phyloP scores from a whole-genome alignment of 2,113 vertebrate genomes.

The Lonchura striata region DNA sequence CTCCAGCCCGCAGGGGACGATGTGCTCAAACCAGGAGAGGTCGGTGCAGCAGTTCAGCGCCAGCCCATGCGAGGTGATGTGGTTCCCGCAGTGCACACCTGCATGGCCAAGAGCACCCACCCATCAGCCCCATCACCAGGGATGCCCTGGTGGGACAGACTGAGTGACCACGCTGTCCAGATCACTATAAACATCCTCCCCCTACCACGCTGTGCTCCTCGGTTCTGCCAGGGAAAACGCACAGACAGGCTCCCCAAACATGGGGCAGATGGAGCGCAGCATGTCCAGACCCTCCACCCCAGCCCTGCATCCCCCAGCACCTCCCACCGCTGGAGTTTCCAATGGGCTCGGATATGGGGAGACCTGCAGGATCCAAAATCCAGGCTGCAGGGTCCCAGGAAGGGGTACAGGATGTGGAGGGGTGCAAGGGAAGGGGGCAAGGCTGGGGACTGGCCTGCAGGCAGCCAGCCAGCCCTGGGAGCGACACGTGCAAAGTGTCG shows the following conservation, averaged over 20 bases:
- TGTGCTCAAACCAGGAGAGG: constrained; percentile 59
- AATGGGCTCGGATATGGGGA: rapidly evolving
- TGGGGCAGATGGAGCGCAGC: too few relatives aligned
- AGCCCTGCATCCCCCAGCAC: not conserved
- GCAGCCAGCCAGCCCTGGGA: not conserved
- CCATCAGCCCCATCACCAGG: rapidly evolving
- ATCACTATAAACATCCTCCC: rapidly evolving
- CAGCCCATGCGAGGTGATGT: constrained; percentile 59
- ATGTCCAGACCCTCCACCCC: not conserved
- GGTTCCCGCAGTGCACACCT: constrained; percentile 46
- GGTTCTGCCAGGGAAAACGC: not conserved
- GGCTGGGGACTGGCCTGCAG: not conserved
- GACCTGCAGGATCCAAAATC: not conserved
- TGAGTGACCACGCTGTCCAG: rapidly evolving
- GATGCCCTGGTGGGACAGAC: rapidly evolving
- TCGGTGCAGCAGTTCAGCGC: constrained; percentile 58
- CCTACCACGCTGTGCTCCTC: rapidly evolving
- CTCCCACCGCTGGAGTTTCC: rapidly evolving
- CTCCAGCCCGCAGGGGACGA: constrained; percentile 49
- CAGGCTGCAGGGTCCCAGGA: not conserved
- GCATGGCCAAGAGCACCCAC: not conserved
- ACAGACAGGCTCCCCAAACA: not conserved
- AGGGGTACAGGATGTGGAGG: not conserved
- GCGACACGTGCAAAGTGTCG: not conserved
- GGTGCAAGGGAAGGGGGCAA: too few relatives aligned